Evolutionary conservation across 1,140 invertebrate species (phyloP).

Genomic region (Lepidurus couesii): DNA sequence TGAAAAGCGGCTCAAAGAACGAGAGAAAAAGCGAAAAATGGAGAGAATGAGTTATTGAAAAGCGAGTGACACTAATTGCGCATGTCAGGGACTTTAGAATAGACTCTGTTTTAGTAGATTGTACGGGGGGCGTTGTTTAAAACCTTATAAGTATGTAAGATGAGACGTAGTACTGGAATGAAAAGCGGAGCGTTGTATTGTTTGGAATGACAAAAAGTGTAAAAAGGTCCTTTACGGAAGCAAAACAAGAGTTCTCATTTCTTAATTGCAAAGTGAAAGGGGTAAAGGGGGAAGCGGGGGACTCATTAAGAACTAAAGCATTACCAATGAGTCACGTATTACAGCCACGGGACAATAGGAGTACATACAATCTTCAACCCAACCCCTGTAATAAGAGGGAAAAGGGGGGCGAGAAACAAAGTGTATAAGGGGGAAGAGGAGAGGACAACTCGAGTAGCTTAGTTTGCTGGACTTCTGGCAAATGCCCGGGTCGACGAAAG

Average conservation of each 20-base stretch:
- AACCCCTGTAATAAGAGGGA: background rate
- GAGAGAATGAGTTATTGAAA: too few relatives aligned
- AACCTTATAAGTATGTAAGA: too few relatives aligned
- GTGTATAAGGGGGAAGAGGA: background rate
- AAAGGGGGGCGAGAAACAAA: background rate
- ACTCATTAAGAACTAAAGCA: slow-evolving; percentile 11
- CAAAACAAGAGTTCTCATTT: background rate
- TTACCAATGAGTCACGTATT: slow-evolving; percentile 10
- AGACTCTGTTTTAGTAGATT: too few relatives aligned
- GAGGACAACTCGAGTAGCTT: background rate
- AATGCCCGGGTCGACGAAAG: background rate
- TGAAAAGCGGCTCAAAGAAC: too few relatives aligned
- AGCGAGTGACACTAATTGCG: too few relatives aligned
- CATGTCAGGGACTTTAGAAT: too few relatives aligned
- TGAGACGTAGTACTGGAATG: too few relatives aligned
- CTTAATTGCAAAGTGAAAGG: background rate
- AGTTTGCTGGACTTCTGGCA: background rate
- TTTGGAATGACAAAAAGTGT: background rate
- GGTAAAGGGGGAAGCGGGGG: background rate
- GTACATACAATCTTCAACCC: background rate
- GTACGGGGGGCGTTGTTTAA: too few relatives aligned
- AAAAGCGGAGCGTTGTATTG: too few relatives aligned
- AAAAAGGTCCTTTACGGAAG: background rate
- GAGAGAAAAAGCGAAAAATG: too few relatives aligned
- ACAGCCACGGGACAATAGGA: background rate